Base-by-base conservation (phyloP, 2,797 vertebrate genomes). In the Eremophila alpestris region DNA sequence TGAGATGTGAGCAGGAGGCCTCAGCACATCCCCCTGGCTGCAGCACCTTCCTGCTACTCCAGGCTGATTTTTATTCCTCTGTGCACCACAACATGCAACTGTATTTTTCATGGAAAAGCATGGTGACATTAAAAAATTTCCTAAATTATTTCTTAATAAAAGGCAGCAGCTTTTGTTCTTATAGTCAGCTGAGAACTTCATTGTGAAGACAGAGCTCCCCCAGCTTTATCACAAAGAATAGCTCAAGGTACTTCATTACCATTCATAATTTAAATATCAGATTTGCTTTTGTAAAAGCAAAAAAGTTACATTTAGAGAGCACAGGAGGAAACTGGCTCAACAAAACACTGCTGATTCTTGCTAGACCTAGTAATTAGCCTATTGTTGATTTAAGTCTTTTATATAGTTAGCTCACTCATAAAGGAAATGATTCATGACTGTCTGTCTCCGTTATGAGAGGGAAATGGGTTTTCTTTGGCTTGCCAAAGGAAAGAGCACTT, bases 401-500 rank as follows among this genome's bases (percentile, higher is more conserved):
- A 85, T 68, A 71, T 36, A 85, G 62, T 91, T 91, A 94, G 58
- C 18, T 88, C 10, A 3, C 86, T 94, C 76, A 94, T 89, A 89
- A 91, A 88, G 79, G 87, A 94, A 94, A 93, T 91, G 38, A 94
- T 86, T 95, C 79, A 93, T 38, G 62, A 81, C 51, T 55, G 46
- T 23, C 78, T 73, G 60, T 36, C 74, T 81, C 45, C 83, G 46
- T 81, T 92, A 89, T 46, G 56, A 83, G 54, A 83, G 60, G 87
- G 82, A 95, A 96, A 96, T 88, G 51, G 29, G 63, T 87, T 94
- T 93, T 83, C 84, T 78, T 90, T 55, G 76, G 79, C 76, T 85
- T 73, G 59, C 43, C 73, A 81, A 88, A 88, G 49, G 64, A 93
- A 89, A 74, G 40, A 58, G 18, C 49, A 91, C 64, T 92, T 91